Percentiles rank a stretch among this genome's conserved stretches.
phyloP scores from a whole-genome alignment of 2,113 vertebrate genomes.

The Prinia subflava region DNA sequence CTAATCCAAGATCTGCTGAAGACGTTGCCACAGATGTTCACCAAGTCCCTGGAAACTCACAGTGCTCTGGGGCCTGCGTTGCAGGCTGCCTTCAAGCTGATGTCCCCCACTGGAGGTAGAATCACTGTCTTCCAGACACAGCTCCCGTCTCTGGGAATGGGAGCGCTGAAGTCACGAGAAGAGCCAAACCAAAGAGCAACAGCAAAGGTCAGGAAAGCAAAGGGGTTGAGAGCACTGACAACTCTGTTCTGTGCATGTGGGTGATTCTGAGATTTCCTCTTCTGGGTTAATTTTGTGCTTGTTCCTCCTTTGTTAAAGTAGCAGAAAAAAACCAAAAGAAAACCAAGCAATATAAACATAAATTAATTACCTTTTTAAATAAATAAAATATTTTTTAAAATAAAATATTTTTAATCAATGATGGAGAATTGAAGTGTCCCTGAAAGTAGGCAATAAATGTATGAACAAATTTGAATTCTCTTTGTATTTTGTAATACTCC shows the following conservation, averaged over 20 bases:
- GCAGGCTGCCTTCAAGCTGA: slow-evolving; percentile 92
- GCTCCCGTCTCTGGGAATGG: slow-evolving; percentile 88
- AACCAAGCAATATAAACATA: background rate
- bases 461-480: background rate
- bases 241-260: background rate
- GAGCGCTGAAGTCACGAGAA: slow-evolving; percentile 88
- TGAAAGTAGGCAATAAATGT: background rate
- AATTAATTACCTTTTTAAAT: background rate
- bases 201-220: slow-evolving; percentile 80
- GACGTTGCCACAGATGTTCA: slow-evolving; percentile 89
- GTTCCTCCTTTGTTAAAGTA: background rate
- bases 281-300: background rate
- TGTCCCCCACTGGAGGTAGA: slow-evolving; percentile 92
- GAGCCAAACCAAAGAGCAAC: slow-evolving; percentile 89
- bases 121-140: slow-evolving; percentile 96
- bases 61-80: slow-evolving; percentile 92
- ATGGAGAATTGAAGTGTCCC: background rate
- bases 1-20: slow-evolving; percentile 92
- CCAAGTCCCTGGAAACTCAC: slow-evolving; percentile 93
- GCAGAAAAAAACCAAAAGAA: background rate
- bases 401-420: background rate
- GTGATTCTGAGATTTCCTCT: background rate
- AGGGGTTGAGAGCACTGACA: background rate
- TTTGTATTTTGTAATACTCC: background rate
- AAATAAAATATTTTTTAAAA: background rate